Evolutionary conservation across 2,797 vertebrate genomes (phyloP).

Genomic region (Tiaroga cobitis): DNA sequence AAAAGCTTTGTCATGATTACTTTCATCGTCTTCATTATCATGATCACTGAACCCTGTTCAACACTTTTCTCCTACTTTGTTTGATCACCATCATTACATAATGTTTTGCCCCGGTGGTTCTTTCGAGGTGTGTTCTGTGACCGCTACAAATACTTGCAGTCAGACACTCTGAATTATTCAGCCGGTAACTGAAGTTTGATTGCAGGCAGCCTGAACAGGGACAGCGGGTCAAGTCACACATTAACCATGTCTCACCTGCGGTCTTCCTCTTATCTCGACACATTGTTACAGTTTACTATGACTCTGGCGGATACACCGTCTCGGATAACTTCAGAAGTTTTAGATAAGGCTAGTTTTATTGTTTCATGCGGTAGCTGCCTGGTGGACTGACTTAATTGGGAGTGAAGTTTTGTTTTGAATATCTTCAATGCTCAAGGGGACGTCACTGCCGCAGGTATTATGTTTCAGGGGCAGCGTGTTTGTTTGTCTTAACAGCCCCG

Average conservation of each 20-base stretch:
- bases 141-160: slow-evolving; percentile 29
- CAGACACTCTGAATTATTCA: slow-evolving; percentile 51
- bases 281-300: neutral
- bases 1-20: slow-evolving; percentile 11
- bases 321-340: neutral
- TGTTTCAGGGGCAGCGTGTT: slow-evolving; percentile 31
- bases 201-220: slow-evolving; percentile 29
- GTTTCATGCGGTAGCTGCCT: neutral
- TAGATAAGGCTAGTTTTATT: neutral
- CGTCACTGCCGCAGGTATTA: neutral
- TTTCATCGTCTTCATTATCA: slow-evolving; percentile 29
- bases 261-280: neutral
- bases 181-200: slow-evolving; percentile 38
- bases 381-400: slow-evolving; percentile 1
- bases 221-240: slow-evolving; percentile 24
- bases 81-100: slow-evolving; percentile 10
- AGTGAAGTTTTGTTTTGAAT: slow-evolving; percentile 38
- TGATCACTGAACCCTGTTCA: neutral
- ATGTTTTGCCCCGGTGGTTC: neutral
- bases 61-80: neutral
- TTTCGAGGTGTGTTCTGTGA: slow-evolving; percentile 9
- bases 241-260: neutral
- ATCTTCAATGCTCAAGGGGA: slow-evolving; percentile 24
- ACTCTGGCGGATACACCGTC: neutral
- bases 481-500: neutral